These are phyloP conservation scores for Lithobates pipiens DNA, from an alignment of 2,797 vertebrate species.

Conservation along the genomic window DNA sequence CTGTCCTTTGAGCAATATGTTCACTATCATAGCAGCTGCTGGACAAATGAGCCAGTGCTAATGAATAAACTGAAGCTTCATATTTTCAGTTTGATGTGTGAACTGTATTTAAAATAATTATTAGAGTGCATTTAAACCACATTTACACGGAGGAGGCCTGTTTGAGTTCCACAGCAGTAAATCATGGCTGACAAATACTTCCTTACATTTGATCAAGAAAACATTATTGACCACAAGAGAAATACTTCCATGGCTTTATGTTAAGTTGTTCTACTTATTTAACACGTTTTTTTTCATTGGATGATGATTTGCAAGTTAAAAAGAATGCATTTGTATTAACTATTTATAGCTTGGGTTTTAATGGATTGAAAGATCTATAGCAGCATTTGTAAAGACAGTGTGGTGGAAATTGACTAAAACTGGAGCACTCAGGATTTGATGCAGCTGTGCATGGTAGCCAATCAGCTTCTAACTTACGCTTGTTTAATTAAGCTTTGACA, in stretches of 20 bases:
- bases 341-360: neutral
- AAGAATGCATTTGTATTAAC: neutral
- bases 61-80: constrained; percentile 45
- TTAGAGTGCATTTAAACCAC: constrained; percentile 30
- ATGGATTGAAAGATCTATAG: neutral
- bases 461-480: too few species aligned
- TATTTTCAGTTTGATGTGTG: constrained; percentile 53
- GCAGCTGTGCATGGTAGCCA: too few species aligned
- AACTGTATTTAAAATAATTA: constrained; percentile 59
- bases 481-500: too few species aligned
- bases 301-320: constrained; percentile 1
- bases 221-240: constrained; percentile 6
- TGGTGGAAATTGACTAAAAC: too few species aligned
- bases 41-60: constrained; percentile 56
- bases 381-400: neutral
- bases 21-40: constrained; percentile 43
- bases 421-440: too few species aligned
- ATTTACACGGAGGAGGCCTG: neutral
- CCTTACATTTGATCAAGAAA: constrained; percentile 9
- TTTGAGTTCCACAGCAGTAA: constrained; percentile 1
- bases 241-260: neutral
- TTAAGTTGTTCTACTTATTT: neutral
- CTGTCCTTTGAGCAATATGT: constrained; percentile 50
- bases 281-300: neutral
- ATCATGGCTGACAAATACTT: constrained; percentile 15